phyloP scores from a whole-genome alignment of 1,140 invertebrate genomes.

The Magallana gigas region DNA sequence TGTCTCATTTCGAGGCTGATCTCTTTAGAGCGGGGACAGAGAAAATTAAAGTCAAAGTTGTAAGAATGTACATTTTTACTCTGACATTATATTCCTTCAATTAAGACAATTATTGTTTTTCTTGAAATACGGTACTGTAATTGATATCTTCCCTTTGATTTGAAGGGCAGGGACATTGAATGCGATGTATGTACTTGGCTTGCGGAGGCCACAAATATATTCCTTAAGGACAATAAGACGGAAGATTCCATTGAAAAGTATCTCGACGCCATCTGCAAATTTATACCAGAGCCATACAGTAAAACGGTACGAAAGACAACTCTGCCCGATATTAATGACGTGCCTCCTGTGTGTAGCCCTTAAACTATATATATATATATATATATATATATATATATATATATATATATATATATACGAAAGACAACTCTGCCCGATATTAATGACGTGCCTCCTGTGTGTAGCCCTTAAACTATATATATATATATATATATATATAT shows the following conservation, averaged over 20 bases:
- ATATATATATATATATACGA: no score
- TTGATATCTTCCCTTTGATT: no score
- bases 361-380: no score
- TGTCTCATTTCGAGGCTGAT: not conserved
- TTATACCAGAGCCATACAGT: constrained; percentile 33
- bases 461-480: no score
- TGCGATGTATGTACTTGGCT: constrained; percentile 41
- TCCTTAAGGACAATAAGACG: constrained; percentile 39
- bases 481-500: no score
- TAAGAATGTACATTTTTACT: not conserved
- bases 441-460: not conserved
- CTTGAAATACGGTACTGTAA: no score
- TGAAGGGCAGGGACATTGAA: not conserved
- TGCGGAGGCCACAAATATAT: constrained; percentile 39
- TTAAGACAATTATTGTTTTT: no score
- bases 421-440: not conserved
- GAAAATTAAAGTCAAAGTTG: not conserved
- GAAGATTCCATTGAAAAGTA: not conserved
- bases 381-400: no score
- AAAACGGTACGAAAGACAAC: constrained; percentile 12
- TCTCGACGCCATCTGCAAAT: not conserved
- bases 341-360: no score
- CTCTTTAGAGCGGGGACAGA: not conserved
- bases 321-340: not conserved
- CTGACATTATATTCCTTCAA: no score